These are phyloP conservation scores for Sebastiscus tertius DNA, from an alignment of 2,797 vertebrate genomes.

Conservation along the genomic window DNA sequence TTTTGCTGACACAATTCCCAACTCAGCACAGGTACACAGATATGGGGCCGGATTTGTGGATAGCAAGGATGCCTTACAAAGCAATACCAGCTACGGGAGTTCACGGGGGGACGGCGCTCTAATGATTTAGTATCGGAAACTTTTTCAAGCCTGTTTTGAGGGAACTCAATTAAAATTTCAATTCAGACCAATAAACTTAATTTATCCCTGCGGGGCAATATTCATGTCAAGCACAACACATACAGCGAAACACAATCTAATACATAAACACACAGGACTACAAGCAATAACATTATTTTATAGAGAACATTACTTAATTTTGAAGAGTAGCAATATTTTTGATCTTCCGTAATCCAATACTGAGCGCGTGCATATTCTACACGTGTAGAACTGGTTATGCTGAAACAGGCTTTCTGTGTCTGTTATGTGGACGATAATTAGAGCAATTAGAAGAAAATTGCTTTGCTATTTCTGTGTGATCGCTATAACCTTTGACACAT, in stretches of 20 bases:
- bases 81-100: slow-evolving; percentile 45
- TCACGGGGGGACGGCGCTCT: slow-evolving; percentile 33
- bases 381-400: background rate
- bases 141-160: slow-evolving; percentile 24
- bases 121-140: slow-evolving; percentile 42
- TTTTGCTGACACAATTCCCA: slow-evolving; percentile 72
- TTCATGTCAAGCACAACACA: slow-evolving; percentile 18
- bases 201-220: slow-evolving; percentile 20
- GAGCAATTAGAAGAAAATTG: background rate
- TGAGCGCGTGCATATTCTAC: background rate
- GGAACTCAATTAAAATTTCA: slow-evolving; percentile 37
- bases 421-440: background rate
- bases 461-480: background rate
- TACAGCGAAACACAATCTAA: slow-evolving; percentile 14
- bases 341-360: slow-evolving; percentile 12
- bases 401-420: background rate
- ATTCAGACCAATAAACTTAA: slow-evolving; percentile 29
- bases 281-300: slow-evolving; percentile 18
- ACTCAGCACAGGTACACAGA: slow-evolving; percentile 61
- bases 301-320: slow-evolving; percentile 9
- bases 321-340: slow-evolving; percentile 16
- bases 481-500: background rate
- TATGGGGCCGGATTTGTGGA: slow-evolving; percentile 44
- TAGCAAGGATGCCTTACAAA: slow-evolving; percentile 61
- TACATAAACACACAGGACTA: slow-evolving; percentile 17